Evolutionary conservation across 1,140 invertebrate genomes (phyloP), one percentile per base, ranked within the genome.

Genomic region (Popillia japonica): DNA sequence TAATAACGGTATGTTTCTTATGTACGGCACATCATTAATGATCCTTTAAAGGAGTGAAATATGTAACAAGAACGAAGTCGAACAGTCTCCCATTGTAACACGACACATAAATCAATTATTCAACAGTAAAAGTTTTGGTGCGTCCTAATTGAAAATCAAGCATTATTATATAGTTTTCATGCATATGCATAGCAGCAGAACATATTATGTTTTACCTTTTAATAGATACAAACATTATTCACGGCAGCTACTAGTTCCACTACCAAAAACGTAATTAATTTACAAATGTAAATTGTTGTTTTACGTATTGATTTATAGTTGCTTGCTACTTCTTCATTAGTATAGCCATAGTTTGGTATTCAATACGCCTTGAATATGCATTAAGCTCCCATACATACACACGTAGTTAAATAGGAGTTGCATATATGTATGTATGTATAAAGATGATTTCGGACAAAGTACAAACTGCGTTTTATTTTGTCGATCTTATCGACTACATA

Each of bases 301-400:
- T 23, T 68, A 68, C 17, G 22, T 55, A 68, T 34, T 68, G 61
- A 68, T 68, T 68, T 68, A 68, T 68, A 27, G 61, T 68, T 22
- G 6, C 22, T 14, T 27, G 7, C 61, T 64, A 64, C 59, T 22
- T 64, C 59, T 64, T 64, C 22, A 22, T 64, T 64, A 64, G 59
- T 64, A 64, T 2, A 10, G 22, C 17, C 22, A 64, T 17, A 22
- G 17, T 64, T 64, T 23, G 44, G 44, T 64, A 68, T 68, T 68
- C 10, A 34, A 27, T 27, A 7, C 9, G 61, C 22, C 27, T 23
- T 68, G 61, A 68, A 34, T 34, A 68, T 27, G 61, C 9, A 14
- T 68, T 68, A 68, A 22, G 22, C 27, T 27, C 22, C 11, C n/a
- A n/a, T n/a, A n/a, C n/a, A 10, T 68, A 14, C 7, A 68, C 48